These are phyloP conservation scores for Atta colombica DNA, from an alignment of 1,140 invertebrate genomes.

Conservation along the genomic window DNA sequence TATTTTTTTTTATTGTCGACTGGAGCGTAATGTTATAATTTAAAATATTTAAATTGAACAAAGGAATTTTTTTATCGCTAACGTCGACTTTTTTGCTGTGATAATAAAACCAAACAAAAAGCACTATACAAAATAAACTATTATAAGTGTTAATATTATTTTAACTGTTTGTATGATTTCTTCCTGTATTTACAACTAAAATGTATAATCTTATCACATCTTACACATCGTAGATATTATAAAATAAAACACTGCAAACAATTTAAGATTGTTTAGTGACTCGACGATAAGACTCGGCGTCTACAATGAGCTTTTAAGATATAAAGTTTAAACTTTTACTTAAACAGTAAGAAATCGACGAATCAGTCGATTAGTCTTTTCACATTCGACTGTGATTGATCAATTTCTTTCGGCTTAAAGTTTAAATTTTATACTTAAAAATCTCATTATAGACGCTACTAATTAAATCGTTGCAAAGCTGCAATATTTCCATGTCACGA, in stretches of 20 bases:
- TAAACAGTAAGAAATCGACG: no score
- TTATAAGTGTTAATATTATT: neutral
- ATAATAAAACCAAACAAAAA: neutral
- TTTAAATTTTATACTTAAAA: no score
- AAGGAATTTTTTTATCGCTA: neutral
- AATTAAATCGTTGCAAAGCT: neutral
- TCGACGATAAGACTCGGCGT: neutral
- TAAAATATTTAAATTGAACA: neutral
- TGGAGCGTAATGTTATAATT: neutral
- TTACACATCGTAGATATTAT: neutral
- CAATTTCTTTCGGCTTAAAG: no score
- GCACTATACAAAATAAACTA: neutral
- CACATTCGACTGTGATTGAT: no score
- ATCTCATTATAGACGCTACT: no score
- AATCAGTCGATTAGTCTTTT: no score
- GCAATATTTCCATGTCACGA: neutral
- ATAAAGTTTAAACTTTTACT: no score
- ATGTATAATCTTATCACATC: conserved; percentile 4
- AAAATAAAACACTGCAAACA: conserved; percentile 21
- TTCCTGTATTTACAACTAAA: neutral
- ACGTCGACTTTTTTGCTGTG: neutral
- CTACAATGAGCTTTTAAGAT: no score
- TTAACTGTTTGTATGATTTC: neutral
- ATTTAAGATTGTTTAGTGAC: neutral
- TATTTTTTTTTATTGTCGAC: no score